phyloP scores from a whole-genome alignment of 1,140 invertebrate genomes.

The Drosophila willistoni region DNA sequence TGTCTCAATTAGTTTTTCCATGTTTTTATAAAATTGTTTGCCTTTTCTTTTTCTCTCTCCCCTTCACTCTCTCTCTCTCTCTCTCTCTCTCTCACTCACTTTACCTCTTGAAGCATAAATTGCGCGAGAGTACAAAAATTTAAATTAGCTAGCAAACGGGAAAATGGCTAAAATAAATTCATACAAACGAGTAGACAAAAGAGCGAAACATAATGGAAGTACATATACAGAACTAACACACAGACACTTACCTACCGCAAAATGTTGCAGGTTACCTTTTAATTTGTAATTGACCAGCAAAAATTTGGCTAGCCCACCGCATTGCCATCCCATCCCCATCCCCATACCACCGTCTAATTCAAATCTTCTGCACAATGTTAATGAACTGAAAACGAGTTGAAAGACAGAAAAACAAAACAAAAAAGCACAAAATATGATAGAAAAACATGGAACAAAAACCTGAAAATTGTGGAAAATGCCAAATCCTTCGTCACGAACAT shows the following conservation, averaged over 20 bases:
- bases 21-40: constrained; percentile 21
- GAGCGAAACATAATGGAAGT: background rate
- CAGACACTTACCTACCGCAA: constrained; percentile 27
- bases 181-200: constrained; percentile 18
- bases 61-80: background rate
- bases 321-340: too few relatives aligned
- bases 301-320: background rate
- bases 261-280: constrained; percentile 49
- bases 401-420: constrained; percentile 19
- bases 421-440: constrained; percentile 3
- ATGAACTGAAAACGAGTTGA: constrained; percentile 59
- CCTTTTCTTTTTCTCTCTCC: background rate
- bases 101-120: constrained; percentile 49
- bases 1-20: constrained; percentile 64
- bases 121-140: constrained; percentile 49
- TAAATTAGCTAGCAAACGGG: constrained; percentile 40
- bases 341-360: background rate
- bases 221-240: constrained; percentile 26
- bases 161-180: constrained; percentile 22
- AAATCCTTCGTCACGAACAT: constrained; percentile 19
- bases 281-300: constrained; percentile 66
- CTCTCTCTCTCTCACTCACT: constrained; percentile 4
- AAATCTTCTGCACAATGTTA: constrained; percentile 47
- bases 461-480: background rate
- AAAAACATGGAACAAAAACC: background rate